Evolutionary conservation across 2,888 invertebrate species (phyloP), one percentile per base, ranked within the genome.

Genomic region (Hecatera dysodea): DNA sequence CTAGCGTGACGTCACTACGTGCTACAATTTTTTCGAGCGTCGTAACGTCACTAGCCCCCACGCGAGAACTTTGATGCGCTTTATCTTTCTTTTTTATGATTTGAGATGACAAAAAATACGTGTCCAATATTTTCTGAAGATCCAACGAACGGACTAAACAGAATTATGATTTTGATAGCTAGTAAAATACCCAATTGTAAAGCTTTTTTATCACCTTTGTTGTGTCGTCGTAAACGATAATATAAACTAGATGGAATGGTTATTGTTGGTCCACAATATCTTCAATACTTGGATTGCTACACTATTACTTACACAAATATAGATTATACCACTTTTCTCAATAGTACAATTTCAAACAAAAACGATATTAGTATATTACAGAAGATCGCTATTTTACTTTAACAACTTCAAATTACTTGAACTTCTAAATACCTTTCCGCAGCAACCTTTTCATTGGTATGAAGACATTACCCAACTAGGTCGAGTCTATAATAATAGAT

Each of bases 401-500:
- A 33, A n/a, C 17, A 48, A 36, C 17, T 17, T 46, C n/a, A 46
- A 33, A 56, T 75, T 69, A 42, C 27, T 55, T 39, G 22, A 70
- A 66, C 55, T 46, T 70, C 39, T 46, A n/a, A 62, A 63, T 75
- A 52, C 27, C 27, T 42, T 48, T 80, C 27, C 27, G 27, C 12
- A 53, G 12, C 17, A 67, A 69, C 64, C 60, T 77, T 80, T 74
- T 48, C 29, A 46, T 48, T 56, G 33, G n/a, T 48, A 56, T 67
- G 62, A n/a, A n/a, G n/a, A 29, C 55, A 55, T 68, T 61, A 52
- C 8, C 22, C 15, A 68, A 64, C 22, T 68, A 42, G 60, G 59
- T 55, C 75, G 27, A 8, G 17, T 64, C 19, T 55, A 29, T 24
- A 55, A 17, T 46, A 36, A 74, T 15, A 22, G 27, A 55, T n/a